phyloP scores from a whole-genome alignment of 1,140 invertebrate species.

The Bombus fervidus region DNA sequence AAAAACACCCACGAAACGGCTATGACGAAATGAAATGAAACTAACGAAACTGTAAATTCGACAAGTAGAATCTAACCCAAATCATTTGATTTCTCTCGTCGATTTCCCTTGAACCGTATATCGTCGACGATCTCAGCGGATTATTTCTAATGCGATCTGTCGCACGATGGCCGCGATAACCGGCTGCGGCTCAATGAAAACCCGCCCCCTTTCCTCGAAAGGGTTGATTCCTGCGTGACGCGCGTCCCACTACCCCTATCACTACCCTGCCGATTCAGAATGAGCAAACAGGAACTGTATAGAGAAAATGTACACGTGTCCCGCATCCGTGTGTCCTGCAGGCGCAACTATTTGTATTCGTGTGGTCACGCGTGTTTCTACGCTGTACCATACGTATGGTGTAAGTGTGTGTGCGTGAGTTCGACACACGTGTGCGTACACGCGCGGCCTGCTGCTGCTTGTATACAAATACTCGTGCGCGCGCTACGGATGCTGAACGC shows the following conservation, averaged over 20 bases:
- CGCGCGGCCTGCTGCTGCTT: conserved; percentile 28
- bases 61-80: no score
- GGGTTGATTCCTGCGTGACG: background rate
- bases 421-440: background rate
- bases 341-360: no score
- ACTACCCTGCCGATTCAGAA: conserved; percentile 19
- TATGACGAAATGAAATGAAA: no score
- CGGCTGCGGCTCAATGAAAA: conserved; percentile 20
- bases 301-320: conserved; percentile 19
- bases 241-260: conserved; percentile 27
- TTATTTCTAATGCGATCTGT: background rate
- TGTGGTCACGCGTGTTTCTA: no score
- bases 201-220: background rate
- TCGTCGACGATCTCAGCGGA: background rate
- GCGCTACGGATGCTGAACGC: conserved; percentile 69
- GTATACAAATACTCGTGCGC: conserved; percentile 25
- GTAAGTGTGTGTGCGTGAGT: no score
- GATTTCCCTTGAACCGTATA: background rate
- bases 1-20: no score
- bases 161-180: background rate
- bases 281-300: background rate
- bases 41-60: no score
- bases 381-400: no score
- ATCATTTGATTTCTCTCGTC: background rate
- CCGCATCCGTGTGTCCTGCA: background rate